Conservation (phyloP, 2,113 vertebrate genomes). For the Odontesthes bonariensis region DNA sequence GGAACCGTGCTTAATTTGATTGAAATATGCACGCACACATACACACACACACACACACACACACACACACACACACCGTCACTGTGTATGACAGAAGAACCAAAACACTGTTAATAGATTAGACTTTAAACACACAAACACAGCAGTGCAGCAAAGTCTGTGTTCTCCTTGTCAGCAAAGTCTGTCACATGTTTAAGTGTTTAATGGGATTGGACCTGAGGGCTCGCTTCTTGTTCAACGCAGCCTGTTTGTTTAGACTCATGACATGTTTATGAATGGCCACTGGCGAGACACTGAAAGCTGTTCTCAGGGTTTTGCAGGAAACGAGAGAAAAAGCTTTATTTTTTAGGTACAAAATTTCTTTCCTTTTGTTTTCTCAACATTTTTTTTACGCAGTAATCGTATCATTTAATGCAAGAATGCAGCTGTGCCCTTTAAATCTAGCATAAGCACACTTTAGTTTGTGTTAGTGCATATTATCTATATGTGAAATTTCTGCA, state of each 20-base stretch:
- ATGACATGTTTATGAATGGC: slow-evolving; percentile 30
- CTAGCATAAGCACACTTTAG: background rate
- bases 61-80: background rate
- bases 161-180: slow-evolving; percentile 39
- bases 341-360: background rate
- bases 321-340: background rate
- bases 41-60: no score
- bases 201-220: slow-evolving; percentile 69
- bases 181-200: slow-evolving; percentile 72
- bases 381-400: no score
- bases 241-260: slow-evolving; percentile 36
- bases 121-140: slow-evolving; percentile 19
- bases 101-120: slow-evolving; percentile 48
- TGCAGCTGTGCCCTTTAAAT: background rate
- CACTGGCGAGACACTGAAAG: background rate
- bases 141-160: slow-evolving; percentile 9
- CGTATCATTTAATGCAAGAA: background rate
- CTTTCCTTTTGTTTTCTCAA: background rate
- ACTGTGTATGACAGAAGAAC: slow-evolving; percentile 19
- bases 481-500: background rate
- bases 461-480: background rate
- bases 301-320: background rate
- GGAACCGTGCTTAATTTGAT: background rate
- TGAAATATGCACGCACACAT: no score
- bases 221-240: slow-evolving; percentile 39